Percentiles rank a stretch among this genome's conserved stretches.
These are phyloP conservation scores for Bufo bufo DNA, from an alignment of 2,113 vertebrate genomes.

Conservation along the genomic window DNA sequence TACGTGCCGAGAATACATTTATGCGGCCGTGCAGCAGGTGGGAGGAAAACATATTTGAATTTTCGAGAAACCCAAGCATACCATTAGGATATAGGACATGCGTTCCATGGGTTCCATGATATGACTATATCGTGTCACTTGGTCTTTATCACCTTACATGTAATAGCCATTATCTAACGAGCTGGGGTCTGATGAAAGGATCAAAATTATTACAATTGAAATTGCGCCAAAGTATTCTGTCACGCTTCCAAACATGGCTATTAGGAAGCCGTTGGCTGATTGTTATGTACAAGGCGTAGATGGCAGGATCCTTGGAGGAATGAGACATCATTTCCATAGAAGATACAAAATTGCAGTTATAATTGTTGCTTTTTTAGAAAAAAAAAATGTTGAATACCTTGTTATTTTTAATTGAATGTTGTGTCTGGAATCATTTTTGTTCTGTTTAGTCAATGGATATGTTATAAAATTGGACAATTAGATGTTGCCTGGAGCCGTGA, in stretches of 20 bases:
- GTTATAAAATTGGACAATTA: constrained; percentile 14
- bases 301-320: neutral
- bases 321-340: constrained; percentile 8
- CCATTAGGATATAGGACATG: neutral
- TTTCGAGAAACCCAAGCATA: neutral
- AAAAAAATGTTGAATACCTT: neutral
- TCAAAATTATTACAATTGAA: neutral
- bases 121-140: neutral
- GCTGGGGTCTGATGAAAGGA: neutral
- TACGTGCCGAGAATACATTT: constrained; percentile 20
- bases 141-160: neutral
- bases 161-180: neutral
- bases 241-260: constrained; percentile 8
- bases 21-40: constrained; percentile 6
- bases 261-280: constrained; percentile 22
- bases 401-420: constrained; percentile 3
- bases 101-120: neutral
- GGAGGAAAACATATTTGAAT: constrained; percentile 19
- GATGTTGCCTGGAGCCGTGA: neutral
- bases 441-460: neutral
- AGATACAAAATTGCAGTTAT: neutral
- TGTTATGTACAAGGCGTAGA: neutral
- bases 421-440: neutral
- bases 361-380: neutral
- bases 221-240: constrained; percentile 10